These are phyloP conservation scores for Microcebus tavaratra DNA, from an alignment of 2,113 vertebrate species.

Conservation along the genomic window DNA sequence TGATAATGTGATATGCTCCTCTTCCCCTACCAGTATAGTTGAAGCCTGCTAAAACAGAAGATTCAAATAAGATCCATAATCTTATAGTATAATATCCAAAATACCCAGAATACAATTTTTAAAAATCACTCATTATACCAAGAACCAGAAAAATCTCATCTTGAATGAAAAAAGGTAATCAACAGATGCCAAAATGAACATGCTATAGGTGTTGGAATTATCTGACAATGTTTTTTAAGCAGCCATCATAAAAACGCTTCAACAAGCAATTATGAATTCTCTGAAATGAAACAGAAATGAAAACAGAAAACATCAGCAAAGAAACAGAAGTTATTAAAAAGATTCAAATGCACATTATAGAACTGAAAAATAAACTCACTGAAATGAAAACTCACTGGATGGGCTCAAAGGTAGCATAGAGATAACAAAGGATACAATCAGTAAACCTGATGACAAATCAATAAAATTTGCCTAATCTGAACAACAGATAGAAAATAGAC, in stretches of 20 bases:
- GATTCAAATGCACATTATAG: neutral
- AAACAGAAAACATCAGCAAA: neutral
- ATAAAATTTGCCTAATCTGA: neutral
- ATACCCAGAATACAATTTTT: neutral
- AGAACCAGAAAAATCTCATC: constrained; percentile 18
- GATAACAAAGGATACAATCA: neutral
- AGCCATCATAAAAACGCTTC: constrained; percentile 20
- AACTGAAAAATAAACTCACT: neutral
- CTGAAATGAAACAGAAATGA: neutral
- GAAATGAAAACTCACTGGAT: neutral
- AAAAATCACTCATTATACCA: neutral
- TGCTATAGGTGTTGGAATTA: neutral
- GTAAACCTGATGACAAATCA: neutral
- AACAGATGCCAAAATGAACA: neutral
- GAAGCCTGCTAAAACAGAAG: neutral
- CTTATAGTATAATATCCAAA: neutral
- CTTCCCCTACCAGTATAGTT: neutral
- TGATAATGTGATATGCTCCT: neutral
- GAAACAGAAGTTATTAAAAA: neutral
- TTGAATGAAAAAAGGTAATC: neutral
- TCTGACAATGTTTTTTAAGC: constrained; percentile 25
- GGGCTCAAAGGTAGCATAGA: neutral
- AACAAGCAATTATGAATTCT: neutral
- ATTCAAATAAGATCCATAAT: neutral
- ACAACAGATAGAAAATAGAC: neutral